A percentile compares a stretch with the other conserved stretches of the same genome.
Conservation (phyloP, 1,140 invertebrate genomes). For the Leguminivora glycinivorella region DNA sequence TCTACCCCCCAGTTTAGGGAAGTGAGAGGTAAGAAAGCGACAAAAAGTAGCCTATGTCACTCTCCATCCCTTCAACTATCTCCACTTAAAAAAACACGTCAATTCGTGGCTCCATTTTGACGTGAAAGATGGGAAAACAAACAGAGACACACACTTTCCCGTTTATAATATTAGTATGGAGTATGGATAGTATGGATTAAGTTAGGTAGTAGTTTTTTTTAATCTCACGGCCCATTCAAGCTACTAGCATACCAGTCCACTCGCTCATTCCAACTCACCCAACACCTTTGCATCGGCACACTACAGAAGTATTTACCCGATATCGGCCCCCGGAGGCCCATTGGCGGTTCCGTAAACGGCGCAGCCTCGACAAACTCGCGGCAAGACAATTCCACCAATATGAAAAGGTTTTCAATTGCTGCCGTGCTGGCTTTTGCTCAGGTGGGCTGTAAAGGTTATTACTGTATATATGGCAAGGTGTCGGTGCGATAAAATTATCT, state of each 20-base stretch:
- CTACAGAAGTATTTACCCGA: constrained; percentile 4
- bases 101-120: no score
- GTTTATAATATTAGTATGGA: no score
- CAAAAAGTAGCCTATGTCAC: no score
- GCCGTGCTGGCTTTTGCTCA: background rate
- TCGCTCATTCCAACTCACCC: background rate
- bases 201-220: no score
- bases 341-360: constrained; percentile 1
- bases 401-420: constrained; percentile 24
- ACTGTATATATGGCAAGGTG: background rate
- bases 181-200: no score
- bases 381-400: constrained; percentile 11
- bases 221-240: background rate
- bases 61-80: no score
- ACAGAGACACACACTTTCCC: no score
- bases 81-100: no score
- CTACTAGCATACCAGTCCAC: background rate
- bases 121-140: no score
- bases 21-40: no score
- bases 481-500: no score
- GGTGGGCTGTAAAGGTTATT: constrained; percentile 13
- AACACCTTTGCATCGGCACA: background rate
- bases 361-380: constrained; percentile 1
- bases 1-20: no score
- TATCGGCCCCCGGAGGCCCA: constrained; percentile 1